Base-by-base conservation (phyloP, 2,797 vertebrate genomes). In the Alcedo quadribrachys region DNA sequence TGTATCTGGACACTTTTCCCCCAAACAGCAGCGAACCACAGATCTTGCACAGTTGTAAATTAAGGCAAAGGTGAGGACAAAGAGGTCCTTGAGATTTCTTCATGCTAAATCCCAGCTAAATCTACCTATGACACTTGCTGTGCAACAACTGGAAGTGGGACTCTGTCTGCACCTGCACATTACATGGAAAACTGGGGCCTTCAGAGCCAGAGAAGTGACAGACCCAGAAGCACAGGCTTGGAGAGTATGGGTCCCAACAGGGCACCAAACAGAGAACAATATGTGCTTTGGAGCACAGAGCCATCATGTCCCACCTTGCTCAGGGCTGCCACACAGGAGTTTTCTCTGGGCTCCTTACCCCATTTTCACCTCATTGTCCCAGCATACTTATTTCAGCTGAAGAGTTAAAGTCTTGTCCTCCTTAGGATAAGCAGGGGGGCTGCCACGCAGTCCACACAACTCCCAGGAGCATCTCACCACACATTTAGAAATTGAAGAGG, bases 361-460 rank as follows among this genome's bases (percentile, higher is more conserved):
- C 1, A 2, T 20, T 55, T 66, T 43, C 66, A 75, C 12, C 19
- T 30, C 20, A 2, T 45, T 68, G 8, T 27, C 21, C 8, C 15
- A 43, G 8, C 9, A 43, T 5, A 8, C 3, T 15, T 48, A 30
- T 60, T 50, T 65, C 9, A 65, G 8, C 50, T n/a, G 58, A 68
- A 71, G 4, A 28, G 8, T 24, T 21, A 40, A 0, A 13, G 9
- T 40, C 87, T 54, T 69, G 4, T 58, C 21, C n/a, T 71, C 37
- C 32, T 13, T 25, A 28, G 19, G 15, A 35, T 63, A 69, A 87
- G 48, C 35, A 76, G 5, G 4, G 16, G 8, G 6, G 1, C 19
- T 70, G 20, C 32, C 40, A 74, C 2, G 0, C 11, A 14, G 4
- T 33, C 11, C 8, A 33, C 1, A 0, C 6, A 54, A 3, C 21